phyloP scores from a whole-genome alignment of 2,888 invertebrate species.

The Ametastegia equiseti region DNA sequence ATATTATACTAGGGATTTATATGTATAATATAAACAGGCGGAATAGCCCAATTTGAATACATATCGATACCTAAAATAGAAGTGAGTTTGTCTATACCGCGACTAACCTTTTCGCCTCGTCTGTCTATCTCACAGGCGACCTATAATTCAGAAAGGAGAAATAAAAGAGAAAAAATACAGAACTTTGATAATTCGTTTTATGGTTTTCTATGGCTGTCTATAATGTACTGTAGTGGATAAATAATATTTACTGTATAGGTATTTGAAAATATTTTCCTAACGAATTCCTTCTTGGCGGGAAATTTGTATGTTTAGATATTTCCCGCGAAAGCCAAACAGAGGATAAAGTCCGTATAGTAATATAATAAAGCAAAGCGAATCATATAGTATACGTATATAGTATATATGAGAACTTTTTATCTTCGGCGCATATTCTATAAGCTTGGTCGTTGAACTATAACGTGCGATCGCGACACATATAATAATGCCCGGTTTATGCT shows the following conservation, averaged over 20 bases:
- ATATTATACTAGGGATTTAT: conserved; percentile 6
- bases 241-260: not conserved
- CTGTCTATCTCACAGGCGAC: no score
- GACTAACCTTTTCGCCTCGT: no score
- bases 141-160: no score
- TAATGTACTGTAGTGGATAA: no score
- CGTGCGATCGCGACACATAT: no score
- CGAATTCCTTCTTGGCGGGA: not conserved
- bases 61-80: conserved; percentile 12
- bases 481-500: no score
- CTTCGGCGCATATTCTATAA: not conserved
- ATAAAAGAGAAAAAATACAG: no score
- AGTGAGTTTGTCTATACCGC: not conserved
- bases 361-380: no score
- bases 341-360: not conserved
- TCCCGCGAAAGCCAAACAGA: not conserved
- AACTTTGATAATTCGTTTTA: not conserved
- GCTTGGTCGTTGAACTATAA: conserved; percentile 4
- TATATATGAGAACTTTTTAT: no score
- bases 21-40: conserved; percentile 23
- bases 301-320: not conserved
- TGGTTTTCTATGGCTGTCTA: not conserved
- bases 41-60: conserved; percentile 20
- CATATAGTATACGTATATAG: not conserved
- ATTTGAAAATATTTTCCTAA: no score